Base-by-base conservation (phyloP, 2,797 vertebrate genomes). In the Halcyon smyrnensis region DNA sequence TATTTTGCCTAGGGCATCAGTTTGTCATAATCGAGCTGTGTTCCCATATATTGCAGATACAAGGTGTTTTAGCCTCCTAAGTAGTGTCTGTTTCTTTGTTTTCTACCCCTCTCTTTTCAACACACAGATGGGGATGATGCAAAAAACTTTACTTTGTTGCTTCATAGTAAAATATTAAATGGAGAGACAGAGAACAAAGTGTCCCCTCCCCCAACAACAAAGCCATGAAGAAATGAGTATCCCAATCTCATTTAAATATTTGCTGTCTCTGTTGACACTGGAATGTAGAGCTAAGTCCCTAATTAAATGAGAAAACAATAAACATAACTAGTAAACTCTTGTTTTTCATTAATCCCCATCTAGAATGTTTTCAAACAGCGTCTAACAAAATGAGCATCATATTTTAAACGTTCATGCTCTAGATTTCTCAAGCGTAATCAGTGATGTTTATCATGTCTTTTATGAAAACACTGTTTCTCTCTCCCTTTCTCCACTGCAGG, bases 281-380 rank as follows among this genome's bases (percentile, higher is more conserved):
- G 21, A 89, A 78, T 0, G 0, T 24, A 75, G 67, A 86, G 59
- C 59, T 87, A 84, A 86, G 25, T 59, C 67, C n/a, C 59, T 73
- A 95, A 95, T 89, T 84, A 96, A 89, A 84, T 68, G 74, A 89
- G 77, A 94, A 95, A 94, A 84, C 83, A 93, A 79, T 73, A 95
- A 94, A 71, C 64, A 60, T n/a, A 95, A 34, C 39, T n/a, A 91
- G 59, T 78, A 95, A 94, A 73, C 36, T 45, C 59, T 36, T 87
- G 64, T 60, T 75, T 95, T 90, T 73, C 78, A 89, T 87, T 92
- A 89, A 87, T 84, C 60, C 74, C 46, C 54, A 80, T 64, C 65
- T 59, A 87, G 78, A 91, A 87, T 63, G 43, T 84, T 81, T 95
- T 86, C 85, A 84, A 82, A 79, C 14, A 69, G 24, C 28, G 36